Evolutionary conservation across 1,140 invertebrate species (phyloP).

Genomic region (Dendroctonus valens): DNA sequence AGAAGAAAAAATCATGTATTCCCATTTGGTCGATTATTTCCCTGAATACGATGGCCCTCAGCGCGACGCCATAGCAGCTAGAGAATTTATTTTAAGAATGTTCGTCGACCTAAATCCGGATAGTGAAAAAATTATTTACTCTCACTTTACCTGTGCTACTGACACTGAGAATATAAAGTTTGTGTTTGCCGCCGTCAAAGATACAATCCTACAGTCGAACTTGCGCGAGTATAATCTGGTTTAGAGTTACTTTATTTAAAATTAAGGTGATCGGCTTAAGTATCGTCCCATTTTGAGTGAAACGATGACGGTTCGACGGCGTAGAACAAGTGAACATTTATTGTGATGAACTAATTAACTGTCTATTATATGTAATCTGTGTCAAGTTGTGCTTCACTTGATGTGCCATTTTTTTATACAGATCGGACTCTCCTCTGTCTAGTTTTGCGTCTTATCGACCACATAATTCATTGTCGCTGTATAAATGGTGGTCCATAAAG

Average conservation of each 20-base stretch:
- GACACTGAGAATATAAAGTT: conserved; percentile 93
- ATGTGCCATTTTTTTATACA: conserved; percentile 48
- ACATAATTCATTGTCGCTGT: conserved; percentile 19
- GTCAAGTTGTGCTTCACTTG: conserved; percentile 49
- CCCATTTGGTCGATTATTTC: conserved; percentile 99
- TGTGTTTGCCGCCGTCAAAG: conserved; percentile 98
- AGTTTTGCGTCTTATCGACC: conserved; percentile 28
- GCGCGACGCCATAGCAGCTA: conserved; percentile 89
- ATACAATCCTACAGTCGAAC: conserved; percentile 98
- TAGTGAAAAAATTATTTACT: conserved; percentile 99
- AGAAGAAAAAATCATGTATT: conserved; percentile 99
- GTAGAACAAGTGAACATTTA: conserved; percentile 19
- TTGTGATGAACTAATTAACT: conserved; percentile 44
- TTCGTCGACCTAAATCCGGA: conserved; percentile 99
- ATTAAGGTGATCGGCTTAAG: conserved; percentile 14
- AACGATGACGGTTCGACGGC: not conserved
- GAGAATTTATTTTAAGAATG: conserved; percentile 99
- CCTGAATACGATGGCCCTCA: conserved; percentile 92
- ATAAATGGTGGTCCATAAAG: conserved; percentile 28
- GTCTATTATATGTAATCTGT: conserved; percentile 44
- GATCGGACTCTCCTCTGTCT: conserved; percentile 16
- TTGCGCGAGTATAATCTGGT: conserved; percentile 99
- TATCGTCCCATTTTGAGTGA: conserved; percentile 9
- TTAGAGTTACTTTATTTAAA: conserved; percentile 54
- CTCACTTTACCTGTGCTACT: conserved; percentile 99